phyloP scores from a whole-genome alignment of 2,797 vertebrate species.

The Hephaestus fuliginosus region DNA sequence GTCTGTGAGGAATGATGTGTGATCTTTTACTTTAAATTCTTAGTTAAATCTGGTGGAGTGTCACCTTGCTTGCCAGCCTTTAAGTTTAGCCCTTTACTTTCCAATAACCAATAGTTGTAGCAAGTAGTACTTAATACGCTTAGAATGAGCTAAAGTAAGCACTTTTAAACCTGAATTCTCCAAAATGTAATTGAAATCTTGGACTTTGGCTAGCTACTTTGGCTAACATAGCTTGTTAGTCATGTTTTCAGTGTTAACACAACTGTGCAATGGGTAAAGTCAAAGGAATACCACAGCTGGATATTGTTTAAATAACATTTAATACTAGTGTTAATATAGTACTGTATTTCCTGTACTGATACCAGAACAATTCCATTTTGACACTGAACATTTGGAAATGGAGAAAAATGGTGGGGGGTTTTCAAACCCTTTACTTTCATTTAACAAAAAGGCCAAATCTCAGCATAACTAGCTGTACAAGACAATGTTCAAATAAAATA shows the following conservation, averaged over 20 bases:
- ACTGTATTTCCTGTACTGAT: background rate
- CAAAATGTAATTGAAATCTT: constrained; percentile 5
- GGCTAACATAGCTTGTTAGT: background rate
- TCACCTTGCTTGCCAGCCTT: constrained; percentile 2
- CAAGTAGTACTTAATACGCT: background rate
- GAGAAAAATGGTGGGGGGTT: no score
- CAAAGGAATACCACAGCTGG: no score
- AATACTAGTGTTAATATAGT: background rate
- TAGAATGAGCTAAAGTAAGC: background rate
- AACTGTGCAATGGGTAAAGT: background rate
- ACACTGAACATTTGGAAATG: no score
- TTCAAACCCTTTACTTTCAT: background rate
- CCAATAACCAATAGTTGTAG: background rate
- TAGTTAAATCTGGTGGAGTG: constrained; percentile 6
- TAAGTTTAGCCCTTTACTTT: constrained; percentile 10
- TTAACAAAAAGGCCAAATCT: background rate
- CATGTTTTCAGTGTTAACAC: constrained; percentile 1
- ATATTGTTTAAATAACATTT: background rate
- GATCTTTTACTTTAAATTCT: constrained; percentile 12
- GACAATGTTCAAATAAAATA: background rate
- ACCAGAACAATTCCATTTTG: background rate
- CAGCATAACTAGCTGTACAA: background rate
- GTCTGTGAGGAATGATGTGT: constrained; percentile 21
- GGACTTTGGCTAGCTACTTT: background rate
- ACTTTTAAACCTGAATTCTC: background rate